Evolutionary conservation across 2,797 vertebrate genomes (phyloP).

Genomic region (Sebastes hopkinsi): DNA sequence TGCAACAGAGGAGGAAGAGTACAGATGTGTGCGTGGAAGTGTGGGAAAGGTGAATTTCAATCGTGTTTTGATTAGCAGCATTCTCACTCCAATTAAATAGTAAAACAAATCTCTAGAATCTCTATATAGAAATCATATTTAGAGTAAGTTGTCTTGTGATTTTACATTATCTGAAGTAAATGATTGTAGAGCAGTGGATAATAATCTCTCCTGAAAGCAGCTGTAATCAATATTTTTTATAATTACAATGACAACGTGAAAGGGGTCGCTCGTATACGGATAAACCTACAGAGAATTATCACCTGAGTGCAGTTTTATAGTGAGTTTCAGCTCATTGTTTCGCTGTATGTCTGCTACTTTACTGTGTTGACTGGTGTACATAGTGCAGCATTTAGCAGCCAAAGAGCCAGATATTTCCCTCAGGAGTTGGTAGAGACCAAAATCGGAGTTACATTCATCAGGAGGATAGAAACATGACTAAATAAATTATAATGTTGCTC

Average conservation of each 20-base stretch:
- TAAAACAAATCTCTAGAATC: background rate
- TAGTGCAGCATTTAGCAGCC: background rate
- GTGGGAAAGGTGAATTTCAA: background rate
- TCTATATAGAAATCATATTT: background rate
- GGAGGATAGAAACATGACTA: accelerated
- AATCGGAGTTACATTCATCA: no score
- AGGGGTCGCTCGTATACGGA: background rate
- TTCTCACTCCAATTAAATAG: background rate
- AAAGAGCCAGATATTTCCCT: background rate
- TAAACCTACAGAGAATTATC: background rate
- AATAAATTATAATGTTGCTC: background rate
- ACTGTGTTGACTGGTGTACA: no score
- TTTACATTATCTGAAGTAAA: no score
- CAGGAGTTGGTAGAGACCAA: background rate
- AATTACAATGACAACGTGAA: background rate
- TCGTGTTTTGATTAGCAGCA: background rate
- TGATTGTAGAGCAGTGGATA: no score
- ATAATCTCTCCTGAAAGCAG: background rate
- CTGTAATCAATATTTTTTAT: background rate
- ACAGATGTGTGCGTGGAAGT: background rate
- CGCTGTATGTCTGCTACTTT: no score
- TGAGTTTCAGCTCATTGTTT: background rate
- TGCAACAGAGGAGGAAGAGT: slow-evolving; percentile 16
- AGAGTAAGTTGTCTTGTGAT: background rate
- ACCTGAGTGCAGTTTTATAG: background rate